phyloP scores from a whole-genome alignment of 2,797 vertebrate genomes.

The Typhlichthys eigenmanni region DNA sequence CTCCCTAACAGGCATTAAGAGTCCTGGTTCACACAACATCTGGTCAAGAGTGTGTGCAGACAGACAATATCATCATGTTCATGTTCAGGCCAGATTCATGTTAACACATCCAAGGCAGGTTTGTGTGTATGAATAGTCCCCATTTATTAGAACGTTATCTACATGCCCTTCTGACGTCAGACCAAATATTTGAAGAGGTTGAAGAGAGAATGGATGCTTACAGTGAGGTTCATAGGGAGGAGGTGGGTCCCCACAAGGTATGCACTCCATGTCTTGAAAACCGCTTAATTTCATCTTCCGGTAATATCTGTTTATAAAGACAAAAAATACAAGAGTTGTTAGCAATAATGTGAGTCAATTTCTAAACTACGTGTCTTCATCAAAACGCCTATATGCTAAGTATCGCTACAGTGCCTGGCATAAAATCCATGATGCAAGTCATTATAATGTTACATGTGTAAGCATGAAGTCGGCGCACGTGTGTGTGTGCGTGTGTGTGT shows the following conservation, averaged over 20 bases:
- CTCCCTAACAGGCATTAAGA: slow-evolving; percentile 2
- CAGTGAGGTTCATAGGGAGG: slow-evolving; percentile 95
- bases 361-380: background rate
- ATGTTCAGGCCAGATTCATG: slow-evolving; percentile 53
- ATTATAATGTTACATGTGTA: background rate
- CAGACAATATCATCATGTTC: slow-evolving; percentile 38
- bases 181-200: slow-evolving; percentile 42
- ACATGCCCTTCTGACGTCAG: slow-evolving; percentile 28
- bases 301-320: slow-evolving; percentile 85
- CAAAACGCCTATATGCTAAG: background rate
- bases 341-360: background rate
- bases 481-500: background rate
- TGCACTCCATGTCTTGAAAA: slow-evolving; percentile 97
- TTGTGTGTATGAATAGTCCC: slow-evolving; percentile 27
- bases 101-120: slow-evolving; percentile 35
- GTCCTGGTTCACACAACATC: slow-evolving; percentile 42
- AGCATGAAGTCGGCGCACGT: background rate
- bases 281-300: slow-evolving; percentile 96
- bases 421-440: background rate
- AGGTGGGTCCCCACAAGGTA: slow-evolving; percentile 93
- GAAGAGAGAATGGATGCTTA: slow-evolving; percentile 76
- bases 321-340: slow-evolving; percentile 12
- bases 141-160: slow-evolving; percentile 37
- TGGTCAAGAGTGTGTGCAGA: slow-evolving; percentile 41
- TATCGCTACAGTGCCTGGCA: background rate